Evolutionary conservation across 2,797 vertebrate genomes (phyloP), one percentile per base, ranked within the genome.

Genomic region (Merluccius polli): DNA sequence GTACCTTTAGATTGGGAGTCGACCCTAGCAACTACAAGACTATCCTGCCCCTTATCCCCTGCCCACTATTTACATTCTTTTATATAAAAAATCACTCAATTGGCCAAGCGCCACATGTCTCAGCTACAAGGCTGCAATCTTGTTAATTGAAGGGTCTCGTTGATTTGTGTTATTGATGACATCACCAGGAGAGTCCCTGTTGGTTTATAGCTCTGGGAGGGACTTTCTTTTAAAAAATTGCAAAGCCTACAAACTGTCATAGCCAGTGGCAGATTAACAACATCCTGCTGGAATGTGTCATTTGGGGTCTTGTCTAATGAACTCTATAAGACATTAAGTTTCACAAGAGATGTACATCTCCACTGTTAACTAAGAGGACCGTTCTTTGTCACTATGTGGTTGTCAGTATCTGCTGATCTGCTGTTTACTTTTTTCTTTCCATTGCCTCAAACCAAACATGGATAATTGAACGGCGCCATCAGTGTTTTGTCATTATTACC

Each of bases 21-120:
- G 52, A 59, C 52, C 52, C 52, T 24, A 59, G 21, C 52, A 21
- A 59, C 52, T 65, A 9, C 8, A 8, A 59, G 52, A 59, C 52
- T 52, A 8, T 21, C 1, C n/a, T 24, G n/a, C 52, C 52, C 52
- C 48, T 18, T 8, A 52, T 24, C 21, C 16, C 52, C 52, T n/a
- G 52, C 44, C 44, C 52, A 59, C 21, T 59, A n/a, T 24, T 3
- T 18, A 18, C 4, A 21, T 21, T n/a, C 8, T 9, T 24, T 1
- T 59, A 9, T 59, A 59, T 59, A 5, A 59, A 24, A 65, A 65
- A 79, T 76, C 32, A 72, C 68, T 70, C 65, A 24, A 27, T 65
- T 65, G 59, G 69, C 72, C 68, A 48, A 72, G 32, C 21, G 41
- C 15, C 36, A 2, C 63, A n/a, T 63, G 71, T 72, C 21, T n/a